Conservation (phyloP, 2,113 vertebrate species). For the Chaenogobius annularis region DNA sequence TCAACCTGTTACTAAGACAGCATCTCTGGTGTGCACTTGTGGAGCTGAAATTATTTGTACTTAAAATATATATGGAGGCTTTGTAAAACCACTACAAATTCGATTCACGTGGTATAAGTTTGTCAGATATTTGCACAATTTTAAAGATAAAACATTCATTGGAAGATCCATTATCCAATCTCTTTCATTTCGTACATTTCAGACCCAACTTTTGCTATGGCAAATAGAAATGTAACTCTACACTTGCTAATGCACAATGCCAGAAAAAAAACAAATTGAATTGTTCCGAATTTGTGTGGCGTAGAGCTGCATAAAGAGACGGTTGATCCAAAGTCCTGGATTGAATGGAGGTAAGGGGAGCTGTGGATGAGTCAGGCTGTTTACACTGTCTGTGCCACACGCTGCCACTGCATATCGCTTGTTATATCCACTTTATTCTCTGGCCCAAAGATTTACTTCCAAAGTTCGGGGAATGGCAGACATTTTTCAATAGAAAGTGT, state of each 20-base stretch:
- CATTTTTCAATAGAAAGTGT: slow-evolving; percentile 8
- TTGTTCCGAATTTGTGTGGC: neutral
- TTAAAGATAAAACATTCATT: too few species aligned
- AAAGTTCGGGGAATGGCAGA: slow-evolving; percentile 5
- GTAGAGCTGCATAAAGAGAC: slow-evolving; percentile 12
- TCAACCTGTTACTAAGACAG: neutral
- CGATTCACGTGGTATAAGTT: too few species aligned
- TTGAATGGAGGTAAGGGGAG: slow-evolving; percentile 27
- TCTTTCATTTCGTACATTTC: too few species aligned
- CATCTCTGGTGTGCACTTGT: too few species aligned
- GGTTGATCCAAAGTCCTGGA: slow-evolving; percentile 12
- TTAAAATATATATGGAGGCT: too few species aligned
- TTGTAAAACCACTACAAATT: too few species aligned
- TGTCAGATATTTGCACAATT: too few species aligned
- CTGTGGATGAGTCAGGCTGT: slow-evolving; percentile 5
- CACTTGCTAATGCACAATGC: neutral
- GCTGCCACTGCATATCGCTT: neutral
- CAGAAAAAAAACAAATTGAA: neutral
- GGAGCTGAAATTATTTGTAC: too few species aligned
- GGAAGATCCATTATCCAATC: too few species aligned
- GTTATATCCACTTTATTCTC: slow-evolving; percentile 12
- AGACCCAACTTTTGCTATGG: neutral
- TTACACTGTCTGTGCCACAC: slow-evolving; percentile 16
- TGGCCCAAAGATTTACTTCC: slow-evolving; percentile 8
- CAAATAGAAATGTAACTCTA: neutral